Evolutionary conservation across 2,888 invertebrate species (phyloP).

Genomic region (Nephrocerus scutellatus): DNA sequence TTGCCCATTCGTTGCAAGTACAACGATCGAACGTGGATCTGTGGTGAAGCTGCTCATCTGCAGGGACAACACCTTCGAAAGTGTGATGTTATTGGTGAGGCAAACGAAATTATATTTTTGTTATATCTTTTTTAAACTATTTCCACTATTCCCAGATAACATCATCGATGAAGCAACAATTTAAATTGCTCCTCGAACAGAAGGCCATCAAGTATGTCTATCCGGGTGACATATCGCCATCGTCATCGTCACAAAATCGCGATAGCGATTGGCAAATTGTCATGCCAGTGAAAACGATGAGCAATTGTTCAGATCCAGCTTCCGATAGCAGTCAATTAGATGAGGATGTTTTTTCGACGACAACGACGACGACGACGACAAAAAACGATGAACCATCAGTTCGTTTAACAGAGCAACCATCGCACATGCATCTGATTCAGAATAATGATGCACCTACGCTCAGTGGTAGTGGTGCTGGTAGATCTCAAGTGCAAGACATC

Average conservation of each 20-base stretch:
- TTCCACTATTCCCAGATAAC: conserved; percentile 56
- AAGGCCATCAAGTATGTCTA: conserved; percentile 67
- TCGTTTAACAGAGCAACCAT: not conserved
- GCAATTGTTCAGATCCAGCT: conserved; percentile 40
- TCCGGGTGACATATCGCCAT: conserved; percentile 49
- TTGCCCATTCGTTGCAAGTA: conserved; percentile 48
- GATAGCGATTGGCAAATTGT: conserved; percentile 46
- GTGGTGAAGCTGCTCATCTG: conserved; percentile 52
- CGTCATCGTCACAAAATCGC: conserved; percentile 25
- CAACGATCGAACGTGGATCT: conserved; percentile 42
- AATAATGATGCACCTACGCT: conserved; percentile 1
- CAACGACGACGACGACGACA: conserved; percentile 1
- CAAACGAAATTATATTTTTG: not conserved
- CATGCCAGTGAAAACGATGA: conserved; percentile 39
- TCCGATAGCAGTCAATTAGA: conserved; percentile 39
- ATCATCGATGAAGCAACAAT: conserved; percentile 66
- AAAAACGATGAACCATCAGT: too few relatives aligned
- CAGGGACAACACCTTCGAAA: conserved; percentile 58
- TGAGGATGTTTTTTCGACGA: conserved; percentile 34
- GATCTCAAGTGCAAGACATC: conserved; percentile 28
- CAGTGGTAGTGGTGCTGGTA: conserved; percentile 17
- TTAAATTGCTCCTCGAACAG: conserved; percentile 75
- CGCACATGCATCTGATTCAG: conserved; percentile 3
- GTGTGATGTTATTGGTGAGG: conserved; percentile 51
- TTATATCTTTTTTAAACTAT: not conserved